These are phyloP conservation scores for Callionymus lyra DNA, from an alignment of 2,113 vertebrate species.

Conservation along the genomic window DNA sequence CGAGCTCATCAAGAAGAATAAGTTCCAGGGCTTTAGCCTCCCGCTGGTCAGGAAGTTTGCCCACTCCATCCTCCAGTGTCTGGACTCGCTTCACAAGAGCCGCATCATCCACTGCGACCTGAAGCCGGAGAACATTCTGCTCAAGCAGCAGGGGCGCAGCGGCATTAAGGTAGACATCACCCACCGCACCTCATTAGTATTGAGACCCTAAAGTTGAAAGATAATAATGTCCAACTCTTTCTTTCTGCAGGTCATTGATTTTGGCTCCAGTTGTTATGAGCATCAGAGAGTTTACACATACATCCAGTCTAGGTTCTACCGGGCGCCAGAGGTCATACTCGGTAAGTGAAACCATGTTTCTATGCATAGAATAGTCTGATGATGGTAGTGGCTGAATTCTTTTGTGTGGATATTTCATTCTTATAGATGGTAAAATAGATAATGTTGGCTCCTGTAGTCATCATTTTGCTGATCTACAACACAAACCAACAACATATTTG, in stretches of 20 bases:
- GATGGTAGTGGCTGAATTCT: neutral
- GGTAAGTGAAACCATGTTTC: slow-evolving; percentile 37
- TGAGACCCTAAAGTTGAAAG: neutral
- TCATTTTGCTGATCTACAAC: too few relatives aligned
- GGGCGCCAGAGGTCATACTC: slow-evolving; percentile 95
- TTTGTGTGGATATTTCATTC: too few relatives aligned
- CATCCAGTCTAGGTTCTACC: slow-evolving; percentile 96
- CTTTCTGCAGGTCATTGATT: slow-evolving; percentile 80
- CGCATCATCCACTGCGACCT: slow-evolving; percentile 99
- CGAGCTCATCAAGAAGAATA: slow-evolving; percentile 98
- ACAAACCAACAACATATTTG: too few relatives aligned
- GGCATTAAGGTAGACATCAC: slow-evolving; percentile 76
- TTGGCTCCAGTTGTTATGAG: slow-evolving; percentile 96
- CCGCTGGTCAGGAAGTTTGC: slow-evolving; percentile 96
- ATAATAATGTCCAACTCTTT: neutral
- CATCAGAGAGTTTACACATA: slow-evolving; percentile 98
- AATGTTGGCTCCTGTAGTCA: too few relatives aligned
- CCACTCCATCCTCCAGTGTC: slow-evolving; percentile 96
- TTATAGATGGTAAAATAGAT: too few relatives aligned
- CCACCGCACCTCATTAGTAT: neutral
- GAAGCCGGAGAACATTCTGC: slow-evolving; percentile 95
- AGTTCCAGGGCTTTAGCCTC: slow-evolving; percentile 98
- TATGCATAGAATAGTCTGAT: too few relatives aligned
- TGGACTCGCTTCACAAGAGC: slow-evolving; percentile 94
- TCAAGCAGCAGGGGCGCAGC: slow-evolving; percentile 96